phyloP scores from a whole-genome alignment of 2,113 vertebrate genomes.

The Odocoileus hemionus region DNA sequence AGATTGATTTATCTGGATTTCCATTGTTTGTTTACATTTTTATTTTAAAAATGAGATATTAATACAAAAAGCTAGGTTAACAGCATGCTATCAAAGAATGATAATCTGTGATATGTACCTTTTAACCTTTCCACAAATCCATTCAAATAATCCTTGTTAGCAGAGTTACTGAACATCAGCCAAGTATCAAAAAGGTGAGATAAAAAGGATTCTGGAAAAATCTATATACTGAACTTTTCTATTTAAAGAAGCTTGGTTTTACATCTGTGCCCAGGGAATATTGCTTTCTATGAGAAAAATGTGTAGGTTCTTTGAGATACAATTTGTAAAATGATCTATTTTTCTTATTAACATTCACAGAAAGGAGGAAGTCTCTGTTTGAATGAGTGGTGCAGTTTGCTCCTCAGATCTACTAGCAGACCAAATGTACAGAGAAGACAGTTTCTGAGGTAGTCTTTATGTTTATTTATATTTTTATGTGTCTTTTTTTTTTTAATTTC shows the following conservation, averaged over 20 bases:
- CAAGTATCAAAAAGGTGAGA: slow-evolving; percentile 26
- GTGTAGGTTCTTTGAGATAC: background rate
- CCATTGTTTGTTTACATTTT: background rate
- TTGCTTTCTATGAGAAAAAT: background rate
- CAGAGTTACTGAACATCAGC: background rate
- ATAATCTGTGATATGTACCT: background rate
- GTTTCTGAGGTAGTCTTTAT: background rate
- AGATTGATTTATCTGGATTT: background rate
- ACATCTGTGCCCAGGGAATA: background rate
- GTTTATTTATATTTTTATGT: background rate
- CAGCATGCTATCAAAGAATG: background rate
- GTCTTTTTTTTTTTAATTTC: background rate
- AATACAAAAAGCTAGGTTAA: background rate
- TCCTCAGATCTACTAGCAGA: background rate
- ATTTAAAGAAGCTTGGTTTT: slow-evolving; percentile 12
- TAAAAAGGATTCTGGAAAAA: slow-evolving; percentile 13
- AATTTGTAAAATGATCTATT: background rate
- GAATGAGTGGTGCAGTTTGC: background rate
- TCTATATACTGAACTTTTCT: background rate
- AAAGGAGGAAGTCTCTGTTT: background rate
- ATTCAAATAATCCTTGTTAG: slow-evolving; percentile 7
- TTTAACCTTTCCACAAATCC: background rate
- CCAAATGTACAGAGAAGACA: background rate
- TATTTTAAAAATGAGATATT: background rate
- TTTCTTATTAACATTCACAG: background rate